Evolutionary conservation across 2,888 invertebrate species (phyloP).

Genomic region (Tiliacea aurago): DNA sequence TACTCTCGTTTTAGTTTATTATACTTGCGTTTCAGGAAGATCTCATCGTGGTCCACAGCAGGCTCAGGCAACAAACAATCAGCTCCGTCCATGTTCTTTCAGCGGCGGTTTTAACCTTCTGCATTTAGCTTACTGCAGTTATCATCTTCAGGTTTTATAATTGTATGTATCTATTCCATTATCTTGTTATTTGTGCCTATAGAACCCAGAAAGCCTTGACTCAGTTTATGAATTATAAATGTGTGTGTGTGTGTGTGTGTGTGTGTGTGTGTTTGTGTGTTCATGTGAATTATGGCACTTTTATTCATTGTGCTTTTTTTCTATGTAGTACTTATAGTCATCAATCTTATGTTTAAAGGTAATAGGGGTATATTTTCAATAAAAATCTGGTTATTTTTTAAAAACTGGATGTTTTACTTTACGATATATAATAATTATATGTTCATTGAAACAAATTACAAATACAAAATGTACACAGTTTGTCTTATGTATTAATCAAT

Average conservation of each 20-base stretch:
- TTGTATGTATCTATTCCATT: not conserved
- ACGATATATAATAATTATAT: slow-evolving; percentile 93
- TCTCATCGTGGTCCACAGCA: not conserved
- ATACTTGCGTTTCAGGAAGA: slow-evolving; percentile 26
- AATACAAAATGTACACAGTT: slow-evolving; percentile 94
- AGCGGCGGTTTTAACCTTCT: not conserved
- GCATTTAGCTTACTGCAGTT: not conserved
- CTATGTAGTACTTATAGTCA: not conserved
- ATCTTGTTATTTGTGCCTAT: not conserved
- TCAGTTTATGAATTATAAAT: not conserved
- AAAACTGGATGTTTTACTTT: slow-evolving; percentile 93
- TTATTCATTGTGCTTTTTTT: not conserved
- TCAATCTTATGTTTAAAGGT: slow-evolving; percentile 31
- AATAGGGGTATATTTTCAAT: slow-evolving; percentile 64
- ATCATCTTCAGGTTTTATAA: not conserved
- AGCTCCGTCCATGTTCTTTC: not conserved
- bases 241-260: not conserved
- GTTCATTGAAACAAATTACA: slow-evolving; percentile 94
- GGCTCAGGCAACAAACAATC: not conserved
- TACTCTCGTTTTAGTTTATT: not conserved
- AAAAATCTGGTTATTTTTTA: slow-evolving; percentile 89
- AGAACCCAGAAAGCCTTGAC: not conserved
- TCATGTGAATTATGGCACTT: not conserved
- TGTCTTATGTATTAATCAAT: slow-evolving; percentile 85
- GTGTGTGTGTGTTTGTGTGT: too few species aligned